phyloP scores from a whole-genome alignment of 2,888 invertebrate species.

The Tortricodes alternella region DNA sequence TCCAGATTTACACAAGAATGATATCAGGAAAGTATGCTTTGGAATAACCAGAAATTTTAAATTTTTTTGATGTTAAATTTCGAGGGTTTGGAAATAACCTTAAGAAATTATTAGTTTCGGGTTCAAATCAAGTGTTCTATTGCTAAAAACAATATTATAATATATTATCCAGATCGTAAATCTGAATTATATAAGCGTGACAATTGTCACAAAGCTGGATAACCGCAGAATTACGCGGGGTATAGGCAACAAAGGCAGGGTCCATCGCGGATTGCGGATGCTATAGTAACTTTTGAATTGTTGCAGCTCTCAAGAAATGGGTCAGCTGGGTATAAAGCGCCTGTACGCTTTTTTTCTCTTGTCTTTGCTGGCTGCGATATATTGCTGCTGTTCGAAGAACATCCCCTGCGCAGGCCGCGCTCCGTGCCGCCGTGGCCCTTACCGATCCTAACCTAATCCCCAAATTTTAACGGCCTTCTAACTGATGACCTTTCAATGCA shows the following conservation, averaged over 20 bases:
- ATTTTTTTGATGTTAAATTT: too few relatives aligned
- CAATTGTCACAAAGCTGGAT: neutral
- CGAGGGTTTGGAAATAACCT: too few relatives aligned
- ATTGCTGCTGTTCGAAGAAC: conserved; percentile 47
- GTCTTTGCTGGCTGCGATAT: conserved; percentile 50
- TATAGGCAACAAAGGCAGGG: too few relatives aligned
- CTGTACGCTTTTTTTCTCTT: conserved; percentile 29
- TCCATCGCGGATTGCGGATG: neutral
- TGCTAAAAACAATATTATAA: too few relatives aligned
- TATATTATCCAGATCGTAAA: too few relatives aligned
- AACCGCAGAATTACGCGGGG: too few relatives aligned
- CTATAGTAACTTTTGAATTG: conserved; percentile 33
- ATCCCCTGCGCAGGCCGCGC: conserved; percentile 57
- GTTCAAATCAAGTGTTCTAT: too few relatives aligned
- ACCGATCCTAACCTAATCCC: conserved; percentile 40
- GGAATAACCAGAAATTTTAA: neutral
- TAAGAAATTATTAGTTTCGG: too few relatives aligned
- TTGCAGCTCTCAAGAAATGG: conserved; percentile 39
- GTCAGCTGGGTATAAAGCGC: neutral
- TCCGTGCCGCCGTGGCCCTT: conserved; percentile 65
- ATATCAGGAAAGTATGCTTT: too few relatives aligned
- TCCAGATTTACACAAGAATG: too few relatives aligned
- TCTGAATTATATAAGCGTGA: too few relatives aligned
- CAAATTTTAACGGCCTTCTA: neutral
- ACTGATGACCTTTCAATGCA: too few relatives aligned